Conservation (phyloP, 2,888 invertebrate species). For the Hydroisotoma schaefferi region DNA sequence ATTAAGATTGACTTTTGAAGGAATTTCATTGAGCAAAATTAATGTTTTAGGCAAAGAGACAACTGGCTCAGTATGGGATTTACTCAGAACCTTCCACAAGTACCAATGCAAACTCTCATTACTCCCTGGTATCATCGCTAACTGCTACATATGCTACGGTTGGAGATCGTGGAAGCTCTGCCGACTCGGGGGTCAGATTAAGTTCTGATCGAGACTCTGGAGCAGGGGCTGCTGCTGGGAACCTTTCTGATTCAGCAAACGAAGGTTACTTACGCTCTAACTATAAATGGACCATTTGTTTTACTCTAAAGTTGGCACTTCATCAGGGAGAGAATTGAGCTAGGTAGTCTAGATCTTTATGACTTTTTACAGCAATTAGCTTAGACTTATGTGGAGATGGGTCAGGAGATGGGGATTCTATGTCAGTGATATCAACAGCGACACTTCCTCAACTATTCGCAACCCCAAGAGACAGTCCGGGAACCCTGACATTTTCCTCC, state of each 20-base stretch:
- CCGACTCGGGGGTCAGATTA: constrained; percentile 78
- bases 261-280: constrained; percentile 58
- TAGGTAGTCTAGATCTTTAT: not conserved
- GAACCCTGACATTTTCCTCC: constrained; percentile 44
- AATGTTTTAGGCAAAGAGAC: constrained; percentile 63
- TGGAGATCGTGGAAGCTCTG: constrained; percentile 56
- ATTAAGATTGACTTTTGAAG: no score
- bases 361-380: constrained; percentile 42
- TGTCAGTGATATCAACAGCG: constrained; percentile 57
- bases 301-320: no score
- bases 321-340: not conserved
- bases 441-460: constrained; percentile 53
- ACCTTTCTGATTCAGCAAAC: constrained; percentile 73
- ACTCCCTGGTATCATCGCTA: constrained; percentile 47
- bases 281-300: no score
- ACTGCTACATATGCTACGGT: constrained; percentile 47
- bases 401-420: constrained; percentile 48
- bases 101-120: constrained; percentile 46
- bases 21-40: no score
- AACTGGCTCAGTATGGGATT: constrained; percentile 65
- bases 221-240: constrained; percentile 61
- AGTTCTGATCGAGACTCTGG: constrained; percentile 72
- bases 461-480: constrained; percentile 47
- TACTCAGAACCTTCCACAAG: constrained; percentile 66
- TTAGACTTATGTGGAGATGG: constrained; percentile 47